These are phyloP conservation scores for Liodrosophila aerea DNA, from an alignment of 2,888 invertebrate genomes.

Conservation along the genomic window DNA sequence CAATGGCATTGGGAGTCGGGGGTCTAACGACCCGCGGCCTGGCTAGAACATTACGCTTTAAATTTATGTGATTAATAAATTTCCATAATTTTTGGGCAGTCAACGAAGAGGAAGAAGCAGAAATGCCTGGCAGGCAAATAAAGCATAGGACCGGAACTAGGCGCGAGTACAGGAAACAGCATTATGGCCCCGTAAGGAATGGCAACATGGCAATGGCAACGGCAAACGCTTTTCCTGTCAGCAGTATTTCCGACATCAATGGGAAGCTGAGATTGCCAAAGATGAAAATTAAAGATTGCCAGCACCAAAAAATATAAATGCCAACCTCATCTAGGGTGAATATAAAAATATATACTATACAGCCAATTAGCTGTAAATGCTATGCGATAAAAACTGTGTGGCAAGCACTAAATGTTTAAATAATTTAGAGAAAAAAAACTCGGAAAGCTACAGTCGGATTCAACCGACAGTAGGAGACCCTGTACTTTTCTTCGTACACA, in stretches of 20 bases:
- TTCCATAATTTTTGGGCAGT: slow-evolving; percentile 70
- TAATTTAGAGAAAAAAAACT: too few species aligned
- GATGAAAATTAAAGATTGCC: slow-evolving; percentile 70
- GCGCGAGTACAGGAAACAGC: slow-evolving; percentile 23
- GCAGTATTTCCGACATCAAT: slow-evolving; percentile 35
- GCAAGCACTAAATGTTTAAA: too few species aligned
- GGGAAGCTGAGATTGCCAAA: slow-evolving; percentile 64
- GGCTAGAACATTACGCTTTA: slow-evolving; percentile 70
- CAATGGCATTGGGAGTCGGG: slow-evolving; percentile 3
- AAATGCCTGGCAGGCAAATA: slow-evolving; percentile 55
- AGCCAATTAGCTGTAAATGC: too few species aligned
- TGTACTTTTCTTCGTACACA: too few species aligned
- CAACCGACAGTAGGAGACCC: too few species aligned
- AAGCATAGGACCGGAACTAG: slow-evolving; percentile 48
- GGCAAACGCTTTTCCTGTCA: slow-evolving; percentile 44
- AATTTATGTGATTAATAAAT: slow-evolving; percentile 79
- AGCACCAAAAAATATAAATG: slow-evolving; percentile 18
- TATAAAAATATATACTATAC: background rate
- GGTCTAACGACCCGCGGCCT: slow-evolving; percentile 54
- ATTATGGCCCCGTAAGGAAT: slow-evolving; percentile 44
- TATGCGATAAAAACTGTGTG: too few species aligned
- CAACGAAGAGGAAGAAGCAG: slow-evolving; percentile 8
- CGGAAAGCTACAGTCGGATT: too few species aligned
- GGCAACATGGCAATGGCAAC: slow-evolving; percentile 24
- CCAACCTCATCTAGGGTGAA: slow-evolving; percentile 1